A percentile compares a stretch with the other conserved stretches of the same genome.
Evolutionary conservation across 2,113 vertebrate species (phyloP).

Genomic region (Alligator sinensis): DNA sequence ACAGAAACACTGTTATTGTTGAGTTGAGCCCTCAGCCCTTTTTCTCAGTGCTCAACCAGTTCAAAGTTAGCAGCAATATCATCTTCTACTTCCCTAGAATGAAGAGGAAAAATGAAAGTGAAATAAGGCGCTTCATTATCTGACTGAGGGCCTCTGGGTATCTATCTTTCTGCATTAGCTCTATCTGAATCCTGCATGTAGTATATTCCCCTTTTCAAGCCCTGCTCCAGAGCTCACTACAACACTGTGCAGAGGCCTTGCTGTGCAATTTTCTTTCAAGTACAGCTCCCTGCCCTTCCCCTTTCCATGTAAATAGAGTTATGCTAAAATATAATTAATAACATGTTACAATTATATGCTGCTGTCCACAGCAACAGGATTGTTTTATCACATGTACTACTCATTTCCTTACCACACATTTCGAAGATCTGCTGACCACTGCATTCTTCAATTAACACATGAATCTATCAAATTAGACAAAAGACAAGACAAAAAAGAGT

Average conservation of each 20-base stretch:
- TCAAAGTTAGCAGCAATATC: not conserved
- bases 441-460: not conserved
- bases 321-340: not conserved
- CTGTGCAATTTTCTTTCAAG: not conserved
- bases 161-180: constrained; percentile 9
- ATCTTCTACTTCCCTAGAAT: not conserved
- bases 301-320: not conserved
- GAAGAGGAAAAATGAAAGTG: not conserved
- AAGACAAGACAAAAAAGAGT: not conserved
- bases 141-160: not conserved
- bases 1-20: not conserved
- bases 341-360: not conserved
- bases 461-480: not conserved
- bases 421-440: not conserved
- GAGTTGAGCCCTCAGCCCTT: not conserved
- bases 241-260: not conserved
- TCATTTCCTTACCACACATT: not conserved
- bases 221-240: not conserved
- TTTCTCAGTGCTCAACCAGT: not conserved
- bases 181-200: not conserved
- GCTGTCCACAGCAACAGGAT: not conserved
- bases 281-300: not conserved
- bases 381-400: not conserved
- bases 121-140: constrained; percentile 9
- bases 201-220: not conserved